phyloP scores from a whole-genome alignment of 2,113 vertebrate species.

The Gallinago undulata region DNA sequence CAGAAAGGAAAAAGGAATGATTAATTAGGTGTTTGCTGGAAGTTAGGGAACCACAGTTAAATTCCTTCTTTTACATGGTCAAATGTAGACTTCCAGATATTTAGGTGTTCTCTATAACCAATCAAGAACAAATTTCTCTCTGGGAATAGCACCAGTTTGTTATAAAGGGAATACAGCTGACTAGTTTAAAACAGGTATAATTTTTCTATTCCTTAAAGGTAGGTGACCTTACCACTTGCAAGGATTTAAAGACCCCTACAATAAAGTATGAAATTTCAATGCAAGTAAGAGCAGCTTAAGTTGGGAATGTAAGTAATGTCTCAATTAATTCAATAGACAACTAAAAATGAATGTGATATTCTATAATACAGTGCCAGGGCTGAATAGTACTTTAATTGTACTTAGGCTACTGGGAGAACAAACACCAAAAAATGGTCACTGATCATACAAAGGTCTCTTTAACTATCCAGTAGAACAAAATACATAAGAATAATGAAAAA shows the following conservation, averaged over 20 bases:
- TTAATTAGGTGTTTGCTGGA: not conserved
- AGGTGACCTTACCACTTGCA: not conserved
- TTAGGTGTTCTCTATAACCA: not conserved
- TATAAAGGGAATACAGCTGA: not conserved
- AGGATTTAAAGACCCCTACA: not conserved
- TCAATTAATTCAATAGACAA: not conserved
- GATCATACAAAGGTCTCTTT: not conserved
- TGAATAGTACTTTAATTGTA: not conserved
- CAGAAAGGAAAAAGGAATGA: not conserved
- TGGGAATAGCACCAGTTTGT: fast-evolving
- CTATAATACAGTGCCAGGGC: not conserved
- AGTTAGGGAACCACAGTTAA: not conserved
- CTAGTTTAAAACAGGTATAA: not conserved
- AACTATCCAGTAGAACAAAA: not conserved
- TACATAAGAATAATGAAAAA: not conserved
- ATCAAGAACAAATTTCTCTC: not conserved
- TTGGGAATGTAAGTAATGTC: not conserved
- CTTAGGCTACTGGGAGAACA: not conserved
- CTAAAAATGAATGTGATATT: not conserved
- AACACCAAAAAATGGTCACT: not conserved
- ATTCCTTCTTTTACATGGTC: not conserved
- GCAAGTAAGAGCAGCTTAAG: not conserved
- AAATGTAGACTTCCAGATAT: not conserved
- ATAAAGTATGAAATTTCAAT: not conserved
- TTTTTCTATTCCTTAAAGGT: not conserved